Percentiles rank a stretch among this genome's conserved stretches.
These are phyloP conservation scores for Huso huso DNA, from an alignment of 2,797 vertebrate genomes.

Conservation along the genomic window DNA sequence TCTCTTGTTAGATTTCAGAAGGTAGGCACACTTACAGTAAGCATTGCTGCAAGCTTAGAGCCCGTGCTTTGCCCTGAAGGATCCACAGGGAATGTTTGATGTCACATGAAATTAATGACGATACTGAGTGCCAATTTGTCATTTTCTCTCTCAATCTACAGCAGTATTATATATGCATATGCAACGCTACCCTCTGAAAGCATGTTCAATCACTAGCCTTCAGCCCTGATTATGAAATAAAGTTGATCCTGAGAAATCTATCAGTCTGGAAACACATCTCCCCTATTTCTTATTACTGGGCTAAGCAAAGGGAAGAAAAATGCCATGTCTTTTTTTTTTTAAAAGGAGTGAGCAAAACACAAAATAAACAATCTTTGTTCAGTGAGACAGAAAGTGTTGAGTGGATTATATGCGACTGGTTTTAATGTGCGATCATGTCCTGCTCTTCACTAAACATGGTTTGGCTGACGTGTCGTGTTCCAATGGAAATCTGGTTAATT, in stretches of 20 bases:
- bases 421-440: no score
- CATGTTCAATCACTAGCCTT: neutral
- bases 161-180: neutral
- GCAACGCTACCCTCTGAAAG: neutral
- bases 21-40: neutral
- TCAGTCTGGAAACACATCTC: neutral
- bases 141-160: neutral
- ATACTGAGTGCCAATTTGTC: neutral
- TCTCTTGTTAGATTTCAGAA: neutral
- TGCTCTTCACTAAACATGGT: no score
- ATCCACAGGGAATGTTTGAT: no score
- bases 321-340: neutral
- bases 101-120: neutral
- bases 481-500: no score
- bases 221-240: neutral
- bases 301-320: neutral
- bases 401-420: no score
- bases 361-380: neutral
- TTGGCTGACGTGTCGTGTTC: no score
- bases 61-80: no score
- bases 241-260: neutral
- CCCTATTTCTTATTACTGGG: neutral
- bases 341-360: neutral
- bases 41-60: no score
- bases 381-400: neutral